Evolutionary conservation across 1,140 invertebrate genomes (phyloP), one percentile per base, ranked within the genome.

Genomic region (Pantala flavescens): DNA sequence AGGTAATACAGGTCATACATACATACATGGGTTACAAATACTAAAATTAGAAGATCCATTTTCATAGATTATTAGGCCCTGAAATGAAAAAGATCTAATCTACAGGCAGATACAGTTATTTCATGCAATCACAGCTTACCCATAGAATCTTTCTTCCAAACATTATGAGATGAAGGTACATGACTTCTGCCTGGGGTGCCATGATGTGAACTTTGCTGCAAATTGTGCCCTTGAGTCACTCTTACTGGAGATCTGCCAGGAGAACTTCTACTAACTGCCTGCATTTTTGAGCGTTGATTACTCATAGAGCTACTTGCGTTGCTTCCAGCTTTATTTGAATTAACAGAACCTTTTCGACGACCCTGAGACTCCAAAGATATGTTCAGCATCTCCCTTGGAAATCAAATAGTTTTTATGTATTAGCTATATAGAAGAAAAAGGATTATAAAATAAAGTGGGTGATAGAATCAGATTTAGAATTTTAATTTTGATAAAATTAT

Each of bases 361-460:
- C 49, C 49, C n/a, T 63, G 49, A 3, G 75, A 75, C 19, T 75
- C 75, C 19, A 75, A 12, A 7, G 75, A 75, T 55, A 75, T 70
- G 23, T 49, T 72, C 23, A 75, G 28, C n/a, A 72, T 14, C 11
- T 75, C 75, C 75, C 75, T 75, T 24, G 10, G 71, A n/a, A 75
- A 63, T 63, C 3, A 5, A 63, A 63, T 21, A 3, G 12, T 63
- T 63, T n/a, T n/a, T n/a, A n/a, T n/a, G n/a, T n/a, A n/a, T n/a
- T n/a, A n/a, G n/a, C n/a, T n/a, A n/a, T n/a, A n/a, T n/a, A n/a
- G n/a, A n/a, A n/a, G n/a, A n/a, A n/a, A n/a, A n/a, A n/a, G n/a
- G n/a, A n/a, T n/a, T n/a, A n/a, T n/a, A n/a, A n/a, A n/a, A n/a
- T n/a, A n/a, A n/a, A n/a, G n/a, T n/a, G n/a, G n/a, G n/a, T n/a